These are phyloP conservation scores for Pristionchus fissidentatus DNA, from an alignment of 2,888 invertebrate species.

Conservation along the genomic window DNA sequence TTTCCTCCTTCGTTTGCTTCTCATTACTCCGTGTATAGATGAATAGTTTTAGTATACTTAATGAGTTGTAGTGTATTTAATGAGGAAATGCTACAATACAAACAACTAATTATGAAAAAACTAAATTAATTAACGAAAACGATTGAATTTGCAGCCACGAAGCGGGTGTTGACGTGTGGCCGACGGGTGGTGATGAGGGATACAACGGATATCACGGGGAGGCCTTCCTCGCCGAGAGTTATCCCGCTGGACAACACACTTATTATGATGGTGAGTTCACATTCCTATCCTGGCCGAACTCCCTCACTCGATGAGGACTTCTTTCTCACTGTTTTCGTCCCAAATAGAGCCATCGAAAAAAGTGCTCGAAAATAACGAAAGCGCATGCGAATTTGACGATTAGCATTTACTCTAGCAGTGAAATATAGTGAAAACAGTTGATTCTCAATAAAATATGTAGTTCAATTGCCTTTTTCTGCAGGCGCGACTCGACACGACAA, in stretches of 20 bases:
- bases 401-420: too few relatives aligned
- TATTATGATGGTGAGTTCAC: slow-evolving; percentile 33
- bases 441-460: not conserved
- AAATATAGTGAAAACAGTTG: not conserved
- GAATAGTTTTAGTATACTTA: not conserved
- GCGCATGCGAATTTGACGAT: too few relatives aligned
- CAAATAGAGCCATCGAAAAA: too few relatives aligned
- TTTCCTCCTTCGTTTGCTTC: not conserved
- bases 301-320: too few relatives aligned
- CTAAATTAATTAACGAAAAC: too few relatives aligned
- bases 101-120: too few relatives aligned
- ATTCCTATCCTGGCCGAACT: too few relatives aligned
- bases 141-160: slow-evolving; percentile 54
- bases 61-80: too few relatives aligned
- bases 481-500: not conserved
- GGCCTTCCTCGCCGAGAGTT: slow-evolving; percentile 6
- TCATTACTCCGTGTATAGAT: not conserved
- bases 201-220: slow-evolving; percentile 54
- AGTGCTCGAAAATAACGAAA: too few relatives aligned
- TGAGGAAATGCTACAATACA: too few relatives aligned
- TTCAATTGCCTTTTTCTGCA: not conserved
- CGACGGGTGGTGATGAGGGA: slow-evolving; percentile 49
- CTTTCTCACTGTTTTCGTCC: too few relatives aligned
- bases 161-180: slow-evolving; percentile 57
- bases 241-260: not conserved